Conservation (phyloP, 2,888 invertebrate species). For the Stegana nigrithorax region DNA sequence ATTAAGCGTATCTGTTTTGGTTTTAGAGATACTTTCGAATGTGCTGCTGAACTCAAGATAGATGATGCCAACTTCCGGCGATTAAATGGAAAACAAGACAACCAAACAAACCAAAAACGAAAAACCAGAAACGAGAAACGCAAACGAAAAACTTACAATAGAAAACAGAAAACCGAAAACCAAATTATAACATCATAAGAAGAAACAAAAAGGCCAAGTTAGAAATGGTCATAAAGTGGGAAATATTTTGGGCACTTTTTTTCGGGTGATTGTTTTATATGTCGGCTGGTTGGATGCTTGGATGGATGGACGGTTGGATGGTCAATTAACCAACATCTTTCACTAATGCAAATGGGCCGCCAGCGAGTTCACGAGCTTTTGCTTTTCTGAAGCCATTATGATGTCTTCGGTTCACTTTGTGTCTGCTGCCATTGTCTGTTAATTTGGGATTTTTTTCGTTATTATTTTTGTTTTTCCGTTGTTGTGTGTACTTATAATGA, state of each 20-base stretch:
- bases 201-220: constrained; percentile 31
- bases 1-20: constrained; percentile 46
- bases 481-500: constrained; percentile 45
- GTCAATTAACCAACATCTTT: background rate
- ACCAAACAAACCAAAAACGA: constrained; percentile 17
- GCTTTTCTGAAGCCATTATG: constrained; percentile 41
- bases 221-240: constrained; percentile 47
- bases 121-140: background rate
- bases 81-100: constrained; percentile 42
- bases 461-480: background rate
- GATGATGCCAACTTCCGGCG: constrained; percentile 45
- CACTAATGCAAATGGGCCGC: constrained; percentile 51
- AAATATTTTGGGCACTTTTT: constrained; percentile 39
- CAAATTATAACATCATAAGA: no score
- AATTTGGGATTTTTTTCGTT: background rate
- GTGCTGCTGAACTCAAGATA: constrained; percentile 38
- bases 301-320: no score
- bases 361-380: constrained; percentile 36
- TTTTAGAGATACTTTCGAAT: background rate
- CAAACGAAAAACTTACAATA: constrained; percentile 21
- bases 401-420: constrained; percentile 26
- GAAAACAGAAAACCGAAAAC: constrained; percentile 21
- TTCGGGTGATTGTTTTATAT: background rate
- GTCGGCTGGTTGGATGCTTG: background rate
- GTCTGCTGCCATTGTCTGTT: constrained; percentile 10